Evolutionary conservation across 2,888 invertebrate species (phyloP), one percentile per base, ranked within the genome.

Genomic region (Agrotis puta): DNA sequence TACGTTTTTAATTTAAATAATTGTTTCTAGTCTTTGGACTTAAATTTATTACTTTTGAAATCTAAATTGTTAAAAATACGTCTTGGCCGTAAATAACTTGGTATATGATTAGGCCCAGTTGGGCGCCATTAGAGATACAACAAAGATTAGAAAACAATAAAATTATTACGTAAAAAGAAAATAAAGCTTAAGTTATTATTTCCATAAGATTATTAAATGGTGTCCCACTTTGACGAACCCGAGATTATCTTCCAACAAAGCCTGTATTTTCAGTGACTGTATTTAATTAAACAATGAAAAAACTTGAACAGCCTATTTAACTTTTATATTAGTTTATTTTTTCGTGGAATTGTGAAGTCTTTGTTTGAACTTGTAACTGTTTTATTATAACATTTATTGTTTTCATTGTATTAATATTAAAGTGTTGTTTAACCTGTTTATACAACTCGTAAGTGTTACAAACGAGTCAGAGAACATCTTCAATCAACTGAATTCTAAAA

Each of bases 1-100:
- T 82, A 50, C 43, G 67, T 70, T 73, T 68, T 69, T 67, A 67
- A 70, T 70, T 81, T 70, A 48, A 74, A 83, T 72, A 79, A 79
- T 79, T 68, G 77, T 80, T 68, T 76, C 50, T 72, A 68, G 54
- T 72, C 68, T 63, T 64, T 20, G 2, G 1, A 22, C 16, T n/a
- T 18, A 50, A 56, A 66, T 79, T 65, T 59, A 65, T 59, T 45
- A n/a, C 48, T 57, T 50, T 6, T 24, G 56, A 48, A 48, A 39
- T 11, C 9, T 51, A 14, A 64, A 47, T 54, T 2, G 14, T 39
- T 45, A 16, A 51, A 56, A 43, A 51, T 61, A 50, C 24, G 18
- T 47, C 0, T 22, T 64, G 0, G 14, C 6, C n/a, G 45, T 59
- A 18, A 4, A 3, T 20, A 33, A 27, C n/a, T 13, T 0, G 33